phyloP scores from a whole-genome alignment of 1,140 invertebrate species.

The Mercenaria mercenaria region DNA sequence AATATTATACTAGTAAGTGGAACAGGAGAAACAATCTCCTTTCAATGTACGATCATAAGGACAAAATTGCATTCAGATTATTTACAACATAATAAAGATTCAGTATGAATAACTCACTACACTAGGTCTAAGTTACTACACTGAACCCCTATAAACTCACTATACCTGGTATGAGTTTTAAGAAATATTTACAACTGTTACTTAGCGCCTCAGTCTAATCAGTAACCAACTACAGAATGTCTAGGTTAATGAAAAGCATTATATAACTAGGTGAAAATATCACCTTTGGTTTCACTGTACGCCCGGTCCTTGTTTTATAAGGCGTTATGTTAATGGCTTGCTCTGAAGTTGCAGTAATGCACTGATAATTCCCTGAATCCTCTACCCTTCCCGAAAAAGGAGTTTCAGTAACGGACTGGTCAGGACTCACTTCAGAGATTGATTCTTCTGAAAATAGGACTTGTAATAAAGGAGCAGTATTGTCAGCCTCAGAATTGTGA shows the following conservation, averaged over 20 bases:
- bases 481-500: not conserved
- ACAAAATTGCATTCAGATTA: too few relatives aligned
- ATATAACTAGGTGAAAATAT: conserved; percentile 19
- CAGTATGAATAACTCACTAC: too few relatives aligned
- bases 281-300: conserved; percentile 5
- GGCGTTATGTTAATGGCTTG: not conserved
- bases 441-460: not conserved
- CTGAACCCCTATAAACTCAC: too few relatives aligned
- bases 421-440: not conserved
- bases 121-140: too few relatives aligned
- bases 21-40: too few relatives aligned
- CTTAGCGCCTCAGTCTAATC: too few relatives aligned
- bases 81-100: too few relatives aligned
- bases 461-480: not conserved
- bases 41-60: too few relatives aligned
- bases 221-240: not conserved
- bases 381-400: not conserved
- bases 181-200: too few relatives aligned
- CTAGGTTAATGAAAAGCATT: not conserved
- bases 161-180: too few relatives aligned
- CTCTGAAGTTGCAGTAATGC: not conserved
- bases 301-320: conserved; percentile 15
- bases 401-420: not conserved
- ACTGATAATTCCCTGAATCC: not conserved
- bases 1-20: too few relatives aligned